A percentile compares a stretch with the other conserved stretches of the same genome.
Evolutionary conservation across 2,797 vertebrate species (phyloP).

Genomic region (Naso thynnoides): DNA sequence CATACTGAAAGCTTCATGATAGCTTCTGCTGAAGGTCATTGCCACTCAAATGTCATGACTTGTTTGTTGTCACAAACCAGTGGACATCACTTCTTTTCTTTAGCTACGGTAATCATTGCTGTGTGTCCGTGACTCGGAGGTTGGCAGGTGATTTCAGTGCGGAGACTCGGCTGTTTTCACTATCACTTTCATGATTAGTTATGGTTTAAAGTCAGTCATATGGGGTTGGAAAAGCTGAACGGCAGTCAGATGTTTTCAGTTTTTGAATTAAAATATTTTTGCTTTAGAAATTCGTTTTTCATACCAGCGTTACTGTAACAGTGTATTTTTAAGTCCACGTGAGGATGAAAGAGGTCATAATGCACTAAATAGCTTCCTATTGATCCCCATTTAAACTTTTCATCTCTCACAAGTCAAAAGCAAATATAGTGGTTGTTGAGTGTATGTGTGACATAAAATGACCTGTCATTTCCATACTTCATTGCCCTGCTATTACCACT

Average conservation of each 20-base stretch:
- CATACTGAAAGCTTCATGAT: conserved; percentile 13
- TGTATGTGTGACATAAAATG: background rate
- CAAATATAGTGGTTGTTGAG: background rate
- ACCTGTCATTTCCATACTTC: background rate
- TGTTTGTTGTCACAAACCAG: background rate
- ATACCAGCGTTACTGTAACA: background rate
- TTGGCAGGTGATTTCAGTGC: background rate
- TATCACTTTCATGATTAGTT: conserved; percentile 23
- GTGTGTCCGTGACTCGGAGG: background rate
- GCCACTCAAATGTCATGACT: background rate
- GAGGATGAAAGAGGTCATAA: background rate
- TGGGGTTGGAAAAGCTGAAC: background rate
- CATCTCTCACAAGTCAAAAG: background rate
- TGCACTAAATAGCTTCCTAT: background rate
- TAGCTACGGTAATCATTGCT: background rate
- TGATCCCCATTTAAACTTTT: background rate
- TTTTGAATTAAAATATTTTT: background rate
- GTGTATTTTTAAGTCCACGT: background rate
- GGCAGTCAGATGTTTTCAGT: background rate
- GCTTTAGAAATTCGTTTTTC: background rate
- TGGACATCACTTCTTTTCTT: background rate
- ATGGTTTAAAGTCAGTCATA: background rate
- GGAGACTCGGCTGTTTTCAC: background rate
- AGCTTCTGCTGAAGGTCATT: conserved; percentile 1
- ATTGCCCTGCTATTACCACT: background rate